Evolutionary conservation across 2,888 invertebrate genomes (phyloP).

Genomic region (Mythimna albipuncta): DNA sequence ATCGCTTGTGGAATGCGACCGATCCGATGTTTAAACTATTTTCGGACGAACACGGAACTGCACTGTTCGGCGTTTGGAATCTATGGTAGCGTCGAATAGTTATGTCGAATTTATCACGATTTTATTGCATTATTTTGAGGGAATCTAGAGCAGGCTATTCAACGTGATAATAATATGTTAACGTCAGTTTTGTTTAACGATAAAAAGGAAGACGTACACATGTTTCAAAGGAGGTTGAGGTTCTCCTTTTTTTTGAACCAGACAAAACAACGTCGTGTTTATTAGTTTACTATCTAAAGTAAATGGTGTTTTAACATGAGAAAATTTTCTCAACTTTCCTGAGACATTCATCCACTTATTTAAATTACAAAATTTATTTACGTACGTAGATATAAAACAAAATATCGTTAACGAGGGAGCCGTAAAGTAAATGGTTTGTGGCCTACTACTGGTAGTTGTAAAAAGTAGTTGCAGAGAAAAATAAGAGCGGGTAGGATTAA

Average conservation of each 20-base stretch:
- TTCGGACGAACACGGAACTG: constrained; percentile 82
- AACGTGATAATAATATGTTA: constrained; percentile 49
- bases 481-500: constrained; percentile 17
- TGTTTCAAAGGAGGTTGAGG: constrained; percentile 15
- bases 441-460: constrained; percentile 27
- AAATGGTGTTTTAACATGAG: background rate
- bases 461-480: constrained; percentile 23
- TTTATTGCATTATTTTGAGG: constrained; percentile 56
- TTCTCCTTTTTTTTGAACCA: constrained; percentile 11
- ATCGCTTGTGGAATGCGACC: constrained; percentile 77
- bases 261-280: constrained; percentile 8
- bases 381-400: background rate
- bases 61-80: constrained; percentile 65
- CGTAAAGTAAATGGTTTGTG: constrained; percentile 29
- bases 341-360: background rate
- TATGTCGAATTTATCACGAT: constrained; percentile 63
- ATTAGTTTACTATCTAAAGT: background rate
- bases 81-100: constrained; percentile 66
- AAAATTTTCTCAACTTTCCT: background rate
- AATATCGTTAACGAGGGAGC: constrained; percentile 19
- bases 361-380: constrained; percentile 2
- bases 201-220: constrained; percentile 30
- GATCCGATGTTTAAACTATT: constrained; percentile 79
- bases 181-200: constrained; percentile 46
- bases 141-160: constrained; percentile 55